Evolutionary conservation across 2,113 vertebrate genomes (phyloP).

Genomic region (Murina feae): DNA sequence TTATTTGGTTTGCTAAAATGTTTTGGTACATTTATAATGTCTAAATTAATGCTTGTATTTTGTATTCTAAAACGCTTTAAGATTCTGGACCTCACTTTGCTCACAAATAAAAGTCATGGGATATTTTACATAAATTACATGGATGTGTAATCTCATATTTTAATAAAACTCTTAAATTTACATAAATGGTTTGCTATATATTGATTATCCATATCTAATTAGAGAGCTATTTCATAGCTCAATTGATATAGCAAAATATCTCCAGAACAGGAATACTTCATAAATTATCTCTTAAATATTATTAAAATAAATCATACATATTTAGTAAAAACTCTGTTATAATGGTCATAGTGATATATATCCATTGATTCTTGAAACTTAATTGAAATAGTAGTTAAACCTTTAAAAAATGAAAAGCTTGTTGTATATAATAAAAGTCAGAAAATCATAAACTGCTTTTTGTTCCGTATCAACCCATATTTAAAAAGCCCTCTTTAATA

Average conservation of each 20-base stretch:
- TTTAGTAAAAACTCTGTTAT: neutral
- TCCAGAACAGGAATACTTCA: slow-evolving; percentile 25
- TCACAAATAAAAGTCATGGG: slow-evolving; percentile 5
- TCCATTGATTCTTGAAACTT: neutral
- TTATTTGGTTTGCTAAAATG: slow-evolving; percentile 16
- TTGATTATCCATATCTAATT: slow-evolving; percentile 38
- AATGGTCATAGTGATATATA: neutral
- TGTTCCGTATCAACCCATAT: neutral
- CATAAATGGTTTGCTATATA: neutral
- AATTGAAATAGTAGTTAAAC: slow-evolving; percentile 35
- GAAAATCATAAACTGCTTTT: neutral
- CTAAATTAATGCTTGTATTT: slow-evolving; percentile 13
- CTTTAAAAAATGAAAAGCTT: neutral
- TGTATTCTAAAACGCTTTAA: slow-evolving; percentile 23
- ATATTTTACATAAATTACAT: slow-evolving; percentile 27
- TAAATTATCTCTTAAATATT: slow-evolving; percentile 47
- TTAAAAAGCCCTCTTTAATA: slow-evolving; percentile 38
- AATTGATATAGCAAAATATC: neutral
- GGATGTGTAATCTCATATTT: neutral
- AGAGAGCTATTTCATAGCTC: neutral
- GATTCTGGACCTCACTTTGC: neutral
- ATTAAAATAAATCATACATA: slow-evolving; percentile 33
- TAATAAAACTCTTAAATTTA: slow-evolving; percentile 45
- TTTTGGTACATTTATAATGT: neutral
- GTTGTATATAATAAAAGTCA: slow-evolving; percentile 14